Evolutionary conservation across 2,113 vertebrate species (phyloP).

Genomic region (Lepidothrix coronata): DNA sequence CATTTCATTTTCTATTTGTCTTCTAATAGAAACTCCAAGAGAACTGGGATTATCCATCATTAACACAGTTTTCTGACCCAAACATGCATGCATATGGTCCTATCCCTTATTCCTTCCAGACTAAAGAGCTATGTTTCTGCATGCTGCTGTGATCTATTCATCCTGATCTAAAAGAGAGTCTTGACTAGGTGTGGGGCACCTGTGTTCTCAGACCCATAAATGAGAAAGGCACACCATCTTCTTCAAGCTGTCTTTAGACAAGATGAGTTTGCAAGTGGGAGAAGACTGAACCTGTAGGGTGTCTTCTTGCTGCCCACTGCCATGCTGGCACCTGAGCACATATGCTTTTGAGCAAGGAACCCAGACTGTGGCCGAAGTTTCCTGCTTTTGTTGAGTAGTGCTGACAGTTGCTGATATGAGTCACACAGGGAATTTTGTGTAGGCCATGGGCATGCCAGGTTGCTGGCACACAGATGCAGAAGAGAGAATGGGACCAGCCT

Average conservation of each 20-base stretch:
- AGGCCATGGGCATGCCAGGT: neutral
- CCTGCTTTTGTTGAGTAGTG: slow-evolving; percentile 29
- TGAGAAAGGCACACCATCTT: neutral
- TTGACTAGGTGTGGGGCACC: neutral
- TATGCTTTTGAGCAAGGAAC: neutral
- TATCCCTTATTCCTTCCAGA: neutral
- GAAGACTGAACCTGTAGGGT: neutral
- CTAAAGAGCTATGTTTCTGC: neutral
- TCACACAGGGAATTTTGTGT: neutral
- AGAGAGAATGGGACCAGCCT: neutral
- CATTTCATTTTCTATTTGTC: neutral
- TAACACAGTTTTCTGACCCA: neutral
- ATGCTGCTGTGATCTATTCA: neutral
- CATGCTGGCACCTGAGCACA: neutral
- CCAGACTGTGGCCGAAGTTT: neutral
- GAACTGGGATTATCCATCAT: neutral
- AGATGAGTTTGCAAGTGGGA: neutral
- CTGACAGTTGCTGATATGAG: neutral
- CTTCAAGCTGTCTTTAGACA: neutral
- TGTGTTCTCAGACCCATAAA: neutral
- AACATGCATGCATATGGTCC: accelerated
- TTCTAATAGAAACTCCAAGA: neutral
- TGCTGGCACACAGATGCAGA: neutral
- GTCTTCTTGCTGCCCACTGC: neutral
- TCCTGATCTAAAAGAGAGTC: neutral